Conservation (phyloP, 2,113 vertebrate species). For the Nothocercus nigrocapillus region DNA sequence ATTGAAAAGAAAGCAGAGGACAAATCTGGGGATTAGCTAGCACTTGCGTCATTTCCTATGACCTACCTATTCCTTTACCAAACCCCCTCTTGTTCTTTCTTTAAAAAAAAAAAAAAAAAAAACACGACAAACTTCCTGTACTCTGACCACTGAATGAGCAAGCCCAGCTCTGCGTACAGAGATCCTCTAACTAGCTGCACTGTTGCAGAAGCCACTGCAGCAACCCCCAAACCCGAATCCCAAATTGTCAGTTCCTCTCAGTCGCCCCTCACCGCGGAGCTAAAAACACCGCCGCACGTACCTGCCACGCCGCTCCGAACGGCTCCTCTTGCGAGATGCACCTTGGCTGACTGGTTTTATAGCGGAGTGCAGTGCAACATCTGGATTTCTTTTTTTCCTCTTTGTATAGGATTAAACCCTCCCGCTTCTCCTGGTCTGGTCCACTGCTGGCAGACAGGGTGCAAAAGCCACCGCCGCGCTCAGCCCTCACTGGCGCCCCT, state of each 20-base stretch:
- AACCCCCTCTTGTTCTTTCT: not conserved
- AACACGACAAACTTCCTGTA: conserved; percentile 44
- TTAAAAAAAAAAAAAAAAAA: no score
- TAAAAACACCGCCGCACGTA: not conserved
- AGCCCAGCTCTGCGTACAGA: conserved; percentile 35
- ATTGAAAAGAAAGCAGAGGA: conserved; percentile 33
- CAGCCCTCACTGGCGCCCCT: conserved; percentile 1
- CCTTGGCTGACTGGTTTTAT: not conserved
- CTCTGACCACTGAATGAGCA: conserved; percentile 60
- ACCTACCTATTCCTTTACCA: conserved; percentile 59
- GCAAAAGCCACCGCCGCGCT: not conserved
- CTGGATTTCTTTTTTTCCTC: not conserved
- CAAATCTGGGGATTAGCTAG: conserved; percentile 46
- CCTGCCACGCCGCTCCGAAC: not conserved
- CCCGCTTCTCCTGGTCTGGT: not conserved
- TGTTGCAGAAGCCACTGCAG: conserved; percentile 57
- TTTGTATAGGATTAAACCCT: not conserved
- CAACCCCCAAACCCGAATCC: conserved; percentile 42
- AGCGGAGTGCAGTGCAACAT: accelerated
- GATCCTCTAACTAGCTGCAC: conserved; percentile 35
- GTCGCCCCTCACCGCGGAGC: not conserved
- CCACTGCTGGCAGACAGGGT: not conserved
- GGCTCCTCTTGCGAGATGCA: not conserved
- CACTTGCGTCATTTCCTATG: conserved; percentile 65
- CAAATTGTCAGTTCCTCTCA: not conserved